phyloP scores from a whole-genome alignment of 2,888 invertebrate species.

The Eristalinus sepulchralis region DNA sequence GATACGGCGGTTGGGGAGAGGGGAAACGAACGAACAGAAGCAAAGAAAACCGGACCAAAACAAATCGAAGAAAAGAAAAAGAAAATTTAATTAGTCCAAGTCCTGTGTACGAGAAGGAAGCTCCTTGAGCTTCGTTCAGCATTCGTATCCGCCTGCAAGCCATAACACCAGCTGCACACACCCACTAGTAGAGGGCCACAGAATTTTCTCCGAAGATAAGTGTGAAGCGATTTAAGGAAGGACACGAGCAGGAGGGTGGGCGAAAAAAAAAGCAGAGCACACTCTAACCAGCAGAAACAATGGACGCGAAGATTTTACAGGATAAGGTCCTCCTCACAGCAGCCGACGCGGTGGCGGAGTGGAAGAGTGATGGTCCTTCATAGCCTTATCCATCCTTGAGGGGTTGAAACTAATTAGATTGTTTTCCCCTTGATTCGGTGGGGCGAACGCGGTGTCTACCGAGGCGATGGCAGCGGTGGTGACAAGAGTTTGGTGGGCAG shows the following conservation, averaged over 20 bases:
- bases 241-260: background rate
- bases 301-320: slow-evolving; percentile 60
- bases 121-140: slow-evolving; percentile 43
- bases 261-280: background rate
- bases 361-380: background rate
- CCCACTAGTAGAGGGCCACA: background rate
- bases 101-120: slow-evolving; percentile 11
- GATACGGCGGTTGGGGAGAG: background rate
- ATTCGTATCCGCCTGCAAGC: slow-evolving; percentile 57
- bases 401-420: slow-evolving; percentile 67
- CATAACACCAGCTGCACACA: slow-evolving; percentile 24
- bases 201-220: slow-evolving; percentile 38
- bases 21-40: background rate
- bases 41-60: background rate
- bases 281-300: slow-evolving; percentile 47
- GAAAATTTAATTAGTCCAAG: slow-evolving; percentile 67
- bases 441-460: slow-evolving; percentile 18
- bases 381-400: slow-evolving; percentile 40
- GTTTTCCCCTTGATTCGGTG: slow-evolving; percentile 66
- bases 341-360: background rate
- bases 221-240: slow-evolving; percentile 47
- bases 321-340: slow-evolving; percentile 34
- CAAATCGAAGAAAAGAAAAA: slow-evolving; percentile 22
- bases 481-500: slow-evolving; percentile 9
- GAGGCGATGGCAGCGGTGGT: background rate